These are phyloP conservation scores for Pedetes capensis DNA, from an alignment of 2,113 vertebrate species.

Conservation along the genomic window DNA sequence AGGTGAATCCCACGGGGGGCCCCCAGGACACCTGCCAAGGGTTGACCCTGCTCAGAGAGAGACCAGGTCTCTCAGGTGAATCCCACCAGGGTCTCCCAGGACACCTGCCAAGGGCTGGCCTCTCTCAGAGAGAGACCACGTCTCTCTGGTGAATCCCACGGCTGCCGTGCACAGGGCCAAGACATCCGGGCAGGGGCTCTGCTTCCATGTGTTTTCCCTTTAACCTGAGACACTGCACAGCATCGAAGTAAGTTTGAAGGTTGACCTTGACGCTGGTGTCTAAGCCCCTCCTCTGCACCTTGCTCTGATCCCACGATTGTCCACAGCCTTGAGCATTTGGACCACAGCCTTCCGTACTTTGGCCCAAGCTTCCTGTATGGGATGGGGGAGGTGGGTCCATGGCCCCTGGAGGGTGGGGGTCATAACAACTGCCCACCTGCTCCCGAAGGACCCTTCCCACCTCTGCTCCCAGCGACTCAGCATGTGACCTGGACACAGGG, in stretches of 20 bases:
- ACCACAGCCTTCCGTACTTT: too few species aligned
- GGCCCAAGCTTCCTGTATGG: neutral
- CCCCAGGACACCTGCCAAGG: rapidly evolving
- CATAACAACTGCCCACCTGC: rapidly evolving
- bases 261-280: rapidly evolving
- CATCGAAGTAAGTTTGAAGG: neutral
- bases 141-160: rapidly evolving
- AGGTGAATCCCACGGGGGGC: too few species aligned
- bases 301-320: rapidly evolving
- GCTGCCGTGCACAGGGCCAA: rapidly evolving
- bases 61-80: too few species aligned
- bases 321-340: neutral
- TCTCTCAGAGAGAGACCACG: too few species aligned
- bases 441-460: neutral
- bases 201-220: neutral
- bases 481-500: neutral
- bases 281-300: rapidly evolving
- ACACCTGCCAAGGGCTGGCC: too few species aligned
- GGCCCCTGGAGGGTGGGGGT: rapidly evolving
- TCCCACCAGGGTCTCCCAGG: too few species aligned
- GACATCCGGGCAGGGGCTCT: rapidly evolving
- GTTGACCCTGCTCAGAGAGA: neutral
- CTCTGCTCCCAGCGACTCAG: neutral
- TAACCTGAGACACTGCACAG: neutral
- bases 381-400: neutral